phyloP scores from a whole-genome alignment of 92 coral and sea anemone species.

The Meandrina meandrites region DNA sequence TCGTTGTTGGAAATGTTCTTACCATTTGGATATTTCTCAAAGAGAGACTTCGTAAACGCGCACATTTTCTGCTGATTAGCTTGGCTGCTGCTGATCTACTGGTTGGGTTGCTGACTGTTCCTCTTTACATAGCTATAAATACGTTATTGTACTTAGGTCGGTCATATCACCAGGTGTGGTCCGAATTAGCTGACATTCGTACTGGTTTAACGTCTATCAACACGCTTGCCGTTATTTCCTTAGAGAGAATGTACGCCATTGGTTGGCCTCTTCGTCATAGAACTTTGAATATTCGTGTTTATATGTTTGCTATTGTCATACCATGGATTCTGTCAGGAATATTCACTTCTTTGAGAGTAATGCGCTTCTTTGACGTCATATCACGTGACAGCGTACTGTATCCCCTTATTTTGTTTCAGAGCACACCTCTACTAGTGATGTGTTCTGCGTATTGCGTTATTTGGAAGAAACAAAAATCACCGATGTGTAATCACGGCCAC shows the following conservation, averaged over 20 bases:
- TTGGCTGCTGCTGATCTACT: slow-evolving; percentile 6
- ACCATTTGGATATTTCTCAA: neutral
- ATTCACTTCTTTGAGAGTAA: neutral
- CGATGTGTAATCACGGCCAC: neutral
- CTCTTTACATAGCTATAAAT: neutral
- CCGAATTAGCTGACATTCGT: neutral
- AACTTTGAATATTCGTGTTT: neutral
- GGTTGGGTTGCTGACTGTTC: neutral
- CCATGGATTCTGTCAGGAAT: neutral
- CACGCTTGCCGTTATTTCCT: slow-evolving; percentile 5
- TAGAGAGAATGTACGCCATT: slow-evolving; percentile 12
- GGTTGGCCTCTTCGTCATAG: slow-evolving; percentile 9
- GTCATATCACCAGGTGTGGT: too few species aligned
- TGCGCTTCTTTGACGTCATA: neutral
- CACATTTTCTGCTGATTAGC: neutral
- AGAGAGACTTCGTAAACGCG: neutral
- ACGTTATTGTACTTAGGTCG: neutral
- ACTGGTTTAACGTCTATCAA: neutral
- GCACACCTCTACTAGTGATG: neutral
- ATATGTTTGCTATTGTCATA: neutral
- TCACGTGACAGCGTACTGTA: neutral
- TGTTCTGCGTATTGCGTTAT: neutral
- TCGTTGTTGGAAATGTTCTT: neutral
- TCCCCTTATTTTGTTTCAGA: neutral
- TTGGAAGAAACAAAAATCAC: slow-evolving; percentile 3